Evolutionary conservation across 1,140 invertebrate genomes (phyloP).

Genomic region (Drosophila novamexicana): DNA sequence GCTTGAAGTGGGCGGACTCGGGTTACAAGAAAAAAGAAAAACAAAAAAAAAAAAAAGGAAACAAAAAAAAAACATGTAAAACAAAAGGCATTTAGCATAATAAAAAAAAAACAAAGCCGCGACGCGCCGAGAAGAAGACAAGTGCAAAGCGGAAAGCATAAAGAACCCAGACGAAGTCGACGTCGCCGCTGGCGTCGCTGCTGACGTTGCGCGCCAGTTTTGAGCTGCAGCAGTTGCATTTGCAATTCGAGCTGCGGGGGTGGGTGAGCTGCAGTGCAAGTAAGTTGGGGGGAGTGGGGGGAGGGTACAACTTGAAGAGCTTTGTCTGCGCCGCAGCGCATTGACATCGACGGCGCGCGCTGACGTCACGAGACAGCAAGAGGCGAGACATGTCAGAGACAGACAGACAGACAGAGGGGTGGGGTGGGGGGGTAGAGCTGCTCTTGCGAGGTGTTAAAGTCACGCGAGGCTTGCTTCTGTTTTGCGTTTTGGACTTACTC

Average conservation of each 20-base stretch:
- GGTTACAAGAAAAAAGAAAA: conserved; percentile 10
- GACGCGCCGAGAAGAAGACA: conserved; percentile 57
- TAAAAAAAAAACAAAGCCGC: conserved; percentile 56
- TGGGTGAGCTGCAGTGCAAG: conserved; percentile 19
- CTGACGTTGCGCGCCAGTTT: conserved; percentile 38
- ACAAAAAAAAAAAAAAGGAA: neutral
- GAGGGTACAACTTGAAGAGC: neutral
- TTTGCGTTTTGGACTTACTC: conserved; percentile 59
- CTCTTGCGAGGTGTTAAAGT: conserved; percentile 64
- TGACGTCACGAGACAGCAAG: conserved; percentile 36
- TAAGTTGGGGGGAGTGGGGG: conserved; percentile 23
- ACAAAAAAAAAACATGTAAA: conserved; percentile 45
- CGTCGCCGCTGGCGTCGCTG: conserved; percentile 19
- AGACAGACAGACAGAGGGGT: neutral
- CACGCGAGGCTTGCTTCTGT: conserved; percentile 45
- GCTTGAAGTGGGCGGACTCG: conserved; percentile 12
- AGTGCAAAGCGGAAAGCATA: conserved; percentile 77
- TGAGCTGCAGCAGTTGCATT: conserved; percentile 13
- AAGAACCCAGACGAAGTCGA: conserved; percentile 65
- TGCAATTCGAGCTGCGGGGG: conserved; percentile 16
- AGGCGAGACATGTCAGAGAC: conserved; percentile 18
- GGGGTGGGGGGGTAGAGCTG: conserved; percentile 19
- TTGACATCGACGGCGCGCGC: conserved; percentile 35
- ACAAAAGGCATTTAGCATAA: conserved; percentile 78
- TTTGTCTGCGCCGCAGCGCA: conserved; percentile 35